Conservation (phyloP, 2,888 invertebrate genomes). For the Drosophila crucigera region DNA sequence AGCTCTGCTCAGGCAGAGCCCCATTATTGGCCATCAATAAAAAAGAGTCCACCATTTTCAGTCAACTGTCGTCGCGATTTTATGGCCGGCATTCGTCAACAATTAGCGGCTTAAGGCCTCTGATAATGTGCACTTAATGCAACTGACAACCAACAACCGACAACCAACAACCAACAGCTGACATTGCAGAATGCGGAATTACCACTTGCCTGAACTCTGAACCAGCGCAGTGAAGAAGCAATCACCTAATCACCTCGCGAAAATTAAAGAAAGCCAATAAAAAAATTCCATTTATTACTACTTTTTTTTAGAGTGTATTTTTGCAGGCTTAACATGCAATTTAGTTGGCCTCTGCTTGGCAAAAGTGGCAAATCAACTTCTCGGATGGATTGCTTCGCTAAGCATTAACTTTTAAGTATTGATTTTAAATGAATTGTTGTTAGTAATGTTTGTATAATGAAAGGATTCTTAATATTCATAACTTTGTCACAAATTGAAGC, state of each 20-base stretch:
- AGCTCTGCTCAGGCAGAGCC: background rate
- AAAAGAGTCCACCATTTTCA: conserved; percentile 66
- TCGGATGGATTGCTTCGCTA: background rate
- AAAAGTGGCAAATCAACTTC: background rate
- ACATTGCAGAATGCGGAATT: conserved; percentile 26
- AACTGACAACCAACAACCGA: background rate
- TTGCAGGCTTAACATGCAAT: background rate
- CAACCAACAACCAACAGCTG: conserved; percentile 4
- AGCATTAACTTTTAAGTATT: too few relatives aligned
- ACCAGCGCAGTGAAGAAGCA: background rate
- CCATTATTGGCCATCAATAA: conserved; percentile 57
- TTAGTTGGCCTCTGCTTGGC: background rate
- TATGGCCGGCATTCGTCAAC: conserved; percentile 71
- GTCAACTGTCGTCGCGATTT: conserved; percentile 52
- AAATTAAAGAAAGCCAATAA: conserved; percentile 4
- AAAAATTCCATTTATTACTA: background rate
- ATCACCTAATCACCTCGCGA: background rate
- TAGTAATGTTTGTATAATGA: too few relatives aligned
- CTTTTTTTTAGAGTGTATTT: background rate
- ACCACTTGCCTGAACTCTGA: conserved; percentile 16
- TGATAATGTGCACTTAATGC: conserved; percentile 54
- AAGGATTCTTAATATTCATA: background rate
- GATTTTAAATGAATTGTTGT: background rate
- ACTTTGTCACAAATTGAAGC: too few relatives aligned
- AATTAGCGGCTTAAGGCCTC: conserved; percentile 41